Percentiles rank a stretch among this genome's conserved stretches.
Evolutionary conservation across 2,888 invertebrate species (phyloP).

Genomic region (Eristalis tenax): DNA sequence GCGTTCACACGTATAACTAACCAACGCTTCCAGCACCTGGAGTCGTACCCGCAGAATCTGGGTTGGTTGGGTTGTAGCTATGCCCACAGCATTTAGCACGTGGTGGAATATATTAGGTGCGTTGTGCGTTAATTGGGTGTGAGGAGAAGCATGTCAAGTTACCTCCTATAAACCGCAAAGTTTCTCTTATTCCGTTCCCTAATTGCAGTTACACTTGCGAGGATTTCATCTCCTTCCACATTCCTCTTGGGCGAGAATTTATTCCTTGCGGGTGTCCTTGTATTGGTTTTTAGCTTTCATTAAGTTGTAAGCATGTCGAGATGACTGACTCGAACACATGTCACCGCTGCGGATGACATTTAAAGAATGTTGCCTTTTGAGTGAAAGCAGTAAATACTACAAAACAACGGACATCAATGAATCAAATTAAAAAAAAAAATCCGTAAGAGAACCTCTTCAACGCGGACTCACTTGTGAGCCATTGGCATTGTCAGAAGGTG

Average conservation of each 20-base stretch:
- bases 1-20: conserved; percentile 46
- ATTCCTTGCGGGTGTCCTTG: neutral
- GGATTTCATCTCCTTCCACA: neutral
- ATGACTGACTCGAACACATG: conserved; percentile 2
- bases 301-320: neutral
- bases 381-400: conserved; percentile 15
- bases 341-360: conserved; percentile 6
- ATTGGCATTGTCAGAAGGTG: conserved; percentile 8
- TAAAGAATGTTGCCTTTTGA: conserved; percentile 7
- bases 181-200: neutral
- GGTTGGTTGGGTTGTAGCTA: conserved; percentile 29
- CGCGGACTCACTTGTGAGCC: neutral
- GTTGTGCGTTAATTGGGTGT: conserved; percentile 1
- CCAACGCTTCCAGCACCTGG: neutral
- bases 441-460: conserved; percentile 8
- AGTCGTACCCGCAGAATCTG: conserved; percentile 20
- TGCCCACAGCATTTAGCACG: conserved; percentile 14
- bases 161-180: neutral
- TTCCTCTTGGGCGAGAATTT: neutral
- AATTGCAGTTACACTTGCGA: conserved; percentile 16
- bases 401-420: conserved; percentile 8
- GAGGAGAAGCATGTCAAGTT: conserved; percentile 2
- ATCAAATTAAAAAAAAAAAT: conserved; percentile 15
- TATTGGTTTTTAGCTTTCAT: neutral
- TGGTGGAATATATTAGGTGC: conserved; percentile 18